Evolutionary conservation across 2,888 invertebrate genomes (phyloP).

Genomic region (Congeria kusceri): DNA sequence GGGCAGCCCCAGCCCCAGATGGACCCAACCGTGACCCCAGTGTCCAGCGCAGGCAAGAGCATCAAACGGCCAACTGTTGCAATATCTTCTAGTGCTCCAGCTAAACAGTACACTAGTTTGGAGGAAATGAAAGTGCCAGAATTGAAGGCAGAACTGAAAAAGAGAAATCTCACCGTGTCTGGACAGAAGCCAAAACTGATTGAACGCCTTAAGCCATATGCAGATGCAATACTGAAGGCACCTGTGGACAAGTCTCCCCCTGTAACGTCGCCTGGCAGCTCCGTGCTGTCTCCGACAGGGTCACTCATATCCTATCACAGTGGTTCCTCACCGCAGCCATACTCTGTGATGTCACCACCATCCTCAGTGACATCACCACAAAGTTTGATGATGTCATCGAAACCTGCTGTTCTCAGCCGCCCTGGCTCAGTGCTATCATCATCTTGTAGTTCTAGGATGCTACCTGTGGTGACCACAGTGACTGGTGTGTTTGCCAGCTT

Average conservation of each 20-base stretch:
- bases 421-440: conserved; percentile 38
- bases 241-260: conserved; percentile 49
- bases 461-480: conserved; percentile 35
- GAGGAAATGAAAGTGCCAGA: conserved; percentile 99
- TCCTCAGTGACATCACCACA: conserved; percentile 60
- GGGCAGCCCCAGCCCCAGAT: conserved; percentile 65
- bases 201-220: conserved; percentile 92
- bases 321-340: conserved; percentile 47
- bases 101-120: conserved; percentile 87
- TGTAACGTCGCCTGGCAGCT: conserved; percentile 49
- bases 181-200: conserved; percentile 98
- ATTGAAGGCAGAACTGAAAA: conserved; percentile 96
- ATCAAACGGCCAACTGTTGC: conserved; percentile 73
- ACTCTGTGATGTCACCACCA: conserved; percentile 55
- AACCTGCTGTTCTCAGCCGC: conserved; percentile 38
- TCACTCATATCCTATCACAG: conserved; percentile 51
- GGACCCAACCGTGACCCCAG: conserved; percentile 62
- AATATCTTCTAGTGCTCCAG: conserved; percentile 80
- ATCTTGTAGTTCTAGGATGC: conserved; percentile 31
- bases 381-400: conserved; percentile 29
- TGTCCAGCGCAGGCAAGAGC: conserved; percentile 54
- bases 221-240: conserved; percentile 80
- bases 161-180: conserved; percentile 96
- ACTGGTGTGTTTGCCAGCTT: conserved; percentile 34
- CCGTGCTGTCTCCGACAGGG: conserved; percentile 51